These are phyloP conservation scores for Phalacrocorax aristotelis DNA, from an alignment of 2,113 vertebrate species.

Conservation along the genomic window DNA sequence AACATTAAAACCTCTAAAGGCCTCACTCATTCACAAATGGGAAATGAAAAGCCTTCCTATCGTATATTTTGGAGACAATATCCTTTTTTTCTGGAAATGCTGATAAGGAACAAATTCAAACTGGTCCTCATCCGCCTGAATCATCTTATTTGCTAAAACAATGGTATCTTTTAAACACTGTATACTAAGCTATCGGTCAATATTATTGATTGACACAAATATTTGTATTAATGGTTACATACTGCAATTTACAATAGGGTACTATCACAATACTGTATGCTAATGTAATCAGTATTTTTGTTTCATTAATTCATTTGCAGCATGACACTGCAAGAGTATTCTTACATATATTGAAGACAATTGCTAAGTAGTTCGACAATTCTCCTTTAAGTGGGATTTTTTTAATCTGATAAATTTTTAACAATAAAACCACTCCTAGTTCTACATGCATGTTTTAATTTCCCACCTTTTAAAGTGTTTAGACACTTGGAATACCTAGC, in stretches of 20 bases:
- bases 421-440: constrained; percentile 50
- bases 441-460: constrained; percentile 38
- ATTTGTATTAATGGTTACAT: constrained; percentile 70
- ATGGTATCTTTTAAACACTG: constrained; percentile 53
- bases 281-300: constrained; percentile 72
- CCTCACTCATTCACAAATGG: not conserved
- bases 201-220: constrained; percentile 73
- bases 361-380: constrained; percentile 55
- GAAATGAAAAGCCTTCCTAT: constrained; percentile 49
- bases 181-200: constrained; percentile 55
- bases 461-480: constrained; percentile 58
- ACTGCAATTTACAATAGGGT: constrained; percentile 61
- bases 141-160: constrained; percentile 54
- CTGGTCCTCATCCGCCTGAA: constrained; percentile 10
- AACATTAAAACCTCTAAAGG: constrained; percentile 38
- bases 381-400: constrained; percentile 52
- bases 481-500: constrained; percentile 53
- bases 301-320: constrained; percentile 68
- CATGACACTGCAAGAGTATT: constrained; percentile 64
- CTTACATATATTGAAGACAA: constrained; percentile 45
- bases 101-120: constrained; percentile 67
- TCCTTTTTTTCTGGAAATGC: constrained; percentile 57
- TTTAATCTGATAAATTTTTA: constrained; percentile 57
- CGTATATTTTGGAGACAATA: constrained; percentile 47
- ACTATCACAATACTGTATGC: constrained; percentile 69